Conservation (phyloP, 2,888 invertebrate species). For the Drosophila birchii region DNA sequence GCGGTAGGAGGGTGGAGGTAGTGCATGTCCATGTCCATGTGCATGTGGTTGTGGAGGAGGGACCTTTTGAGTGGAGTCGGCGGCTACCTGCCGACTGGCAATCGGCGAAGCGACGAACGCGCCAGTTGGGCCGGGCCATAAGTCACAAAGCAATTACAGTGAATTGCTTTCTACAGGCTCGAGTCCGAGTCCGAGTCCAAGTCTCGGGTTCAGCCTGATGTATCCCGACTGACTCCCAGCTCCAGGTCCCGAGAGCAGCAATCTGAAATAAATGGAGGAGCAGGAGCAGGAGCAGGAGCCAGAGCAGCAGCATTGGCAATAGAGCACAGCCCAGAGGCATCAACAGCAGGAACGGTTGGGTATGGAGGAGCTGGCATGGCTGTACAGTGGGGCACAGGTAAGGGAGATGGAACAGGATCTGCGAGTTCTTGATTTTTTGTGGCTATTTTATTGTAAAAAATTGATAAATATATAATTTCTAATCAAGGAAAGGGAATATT, state of each 20-base stretch:
- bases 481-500: too few relatives aligned
- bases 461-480: too few relatives aligned
- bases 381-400: constrained; percentile 4
- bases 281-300: constrained; percentile 63
- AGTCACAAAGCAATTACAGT: constrained; percentile 82
- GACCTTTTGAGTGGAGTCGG: constrained; percentile 30
- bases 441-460: too few relatives aligned
- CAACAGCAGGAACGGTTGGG: constrained; percentile 55
- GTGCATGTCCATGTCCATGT: not conserved
- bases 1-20: too few relatives aligned
- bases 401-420: not conserved
- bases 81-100: constrained; percentile 61
- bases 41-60: constrained; percentile 14
- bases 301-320: constrained; percentile 45
- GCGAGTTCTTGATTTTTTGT: too few relatives aligned
- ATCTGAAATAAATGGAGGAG: constrained; percentile 63
- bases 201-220: constrained; percentile 7
- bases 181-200: constrained; percentile 11
- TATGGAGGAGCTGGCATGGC: constrained; percentile 9
- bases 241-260: constrained; percentile 22
- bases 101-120: constrained; percentile 61
- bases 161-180: constrained; percentile 76
- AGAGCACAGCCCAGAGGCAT: constrained; percentile 69
- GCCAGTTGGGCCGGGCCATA: constrained; percentile 79
- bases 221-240: constrained; percentile 7